phyloP scores from a whole-genome alignment of 2,113 vertebrate species.

The Anarhynchus alexandrinus region DNA sequence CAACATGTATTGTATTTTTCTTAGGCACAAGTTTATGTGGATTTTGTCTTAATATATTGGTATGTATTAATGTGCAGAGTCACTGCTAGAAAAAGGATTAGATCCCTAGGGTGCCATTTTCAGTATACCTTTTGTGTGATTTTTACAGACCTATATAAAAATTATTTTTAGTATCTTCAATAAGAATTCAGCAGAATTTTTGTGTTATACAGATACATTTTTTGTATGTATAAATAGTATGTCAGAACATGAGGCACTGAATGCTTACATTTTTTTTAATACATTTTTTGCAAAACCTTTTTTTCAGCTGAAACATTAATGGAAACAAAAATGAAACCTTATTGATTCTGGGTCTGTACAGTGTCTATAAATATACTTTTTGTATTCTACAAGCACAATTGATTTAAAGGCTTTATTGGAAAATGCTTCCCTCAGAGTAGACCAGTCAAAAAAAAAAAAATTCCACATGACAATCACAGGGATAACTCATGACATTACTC shows the following conservation, averaged over 20 bases:
- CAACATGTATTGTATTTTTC: constrained; percentile 29
- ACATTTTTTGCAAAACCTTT: background rate
- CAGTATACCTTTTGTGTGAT: constrained; percentile 48
- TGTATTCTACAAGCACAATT: constrained; percentile 8
- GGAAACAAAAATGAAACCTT: background rate
- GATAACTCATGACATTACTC: background rate
- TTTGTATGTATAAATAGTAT: background rate
- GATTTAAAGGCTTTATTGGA: constrained; percentile 44
- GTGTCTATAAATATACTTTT: constrained; percentile 36
- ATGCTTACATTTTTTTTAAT: background rate
- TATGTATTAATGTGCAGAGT: constrained; percentile 52
- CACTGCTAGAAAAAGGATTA: constrained; percentile 37
- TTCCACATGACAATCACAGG: constrained; percentile 24
- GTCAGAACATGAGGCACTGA: background rate
- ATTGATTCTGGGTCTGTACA: background rate
- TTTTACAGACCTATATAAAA: constrained; percentile 9
- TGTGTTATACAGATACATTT: background rate
- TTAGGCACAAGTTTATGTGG: constrained; percentile 31
- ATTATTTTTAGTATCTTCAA: background rate
- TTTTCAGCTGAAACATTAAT: background rate
- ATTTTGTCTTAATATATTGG: constrained; percentile 40
- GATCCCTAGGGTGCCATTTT: constrained; percentile 57
- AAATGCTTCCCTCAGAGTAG: constrained; percentile 12
- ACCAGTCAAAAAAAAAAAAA: background rate
- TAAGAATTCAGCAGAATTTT: constrained; percentile 13